A percentile compares a stretch with the other conserved stretches of the same genome.
phyloP scores from a whole-genome alignment of 2,888 invertebrate species.

The Invenusta paracnida region DNA sequence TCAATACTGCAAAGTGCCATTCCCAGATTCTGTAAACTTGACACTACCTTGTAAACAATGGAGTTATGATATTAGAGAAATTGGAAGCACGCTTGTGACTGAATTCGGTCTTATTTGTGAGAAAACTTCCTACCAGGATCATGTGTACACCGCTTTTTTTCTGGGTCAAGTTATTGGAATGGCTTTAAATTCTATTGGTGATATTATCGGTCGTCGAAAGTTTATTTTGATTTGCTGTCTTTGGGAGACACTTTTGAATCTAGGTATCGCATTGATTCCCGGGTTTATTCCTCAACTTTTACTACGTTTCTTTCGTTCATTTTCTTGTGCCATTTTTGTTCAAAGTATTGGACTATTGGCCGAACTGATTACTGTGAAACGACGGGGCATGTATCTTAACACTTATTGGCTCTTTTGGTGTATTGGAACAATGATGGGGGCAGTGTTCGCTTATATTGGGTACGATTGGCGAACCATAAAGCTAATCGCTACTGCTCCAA shows the following conservation, averaged over 20 bases:
- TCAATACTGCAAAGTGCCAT: too few relatives aligned
- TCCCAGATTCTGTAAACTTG: not conserved
- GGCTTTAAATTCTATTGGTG: not conserved
- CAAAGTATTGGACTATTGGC: slow-evolving; percentile 5
- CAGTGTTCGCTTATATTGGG: not conserved
- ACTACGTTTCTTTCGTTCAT: not conserved
- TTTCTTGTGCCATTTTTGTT: not conserved
- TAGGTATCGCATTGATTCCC: not conserved
- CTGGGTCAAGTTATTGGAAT: not conserved
- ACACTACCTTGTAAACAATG: not conserved
- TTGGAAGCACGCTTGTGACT: not conserved
- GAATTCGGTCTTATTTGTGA: not conserved
- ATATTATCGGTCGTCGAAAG: slow-evolving; percentile 22
- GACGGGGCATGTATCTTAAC: not conserved
- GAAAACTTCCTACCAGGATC: not conserved
- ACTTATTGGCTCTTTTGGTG: not conserved
- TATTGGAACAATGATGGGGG: not conserved
- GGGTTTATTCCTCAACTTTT: not conserved
- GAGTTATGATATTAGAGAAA: not conserved
- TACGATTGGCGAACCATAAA: not conserved
- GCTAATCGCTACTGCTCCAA: not conserved
- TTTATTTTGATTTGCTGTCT: not conserved
- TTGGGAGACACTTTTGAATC: not conserved
- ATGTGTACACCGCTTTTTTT: not conserved
- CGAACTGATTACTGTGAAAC: not conserved